Base-by-base conservation (phyloP, 1,140 invertebrate species). In the Lepidurus couesii region DNA sequence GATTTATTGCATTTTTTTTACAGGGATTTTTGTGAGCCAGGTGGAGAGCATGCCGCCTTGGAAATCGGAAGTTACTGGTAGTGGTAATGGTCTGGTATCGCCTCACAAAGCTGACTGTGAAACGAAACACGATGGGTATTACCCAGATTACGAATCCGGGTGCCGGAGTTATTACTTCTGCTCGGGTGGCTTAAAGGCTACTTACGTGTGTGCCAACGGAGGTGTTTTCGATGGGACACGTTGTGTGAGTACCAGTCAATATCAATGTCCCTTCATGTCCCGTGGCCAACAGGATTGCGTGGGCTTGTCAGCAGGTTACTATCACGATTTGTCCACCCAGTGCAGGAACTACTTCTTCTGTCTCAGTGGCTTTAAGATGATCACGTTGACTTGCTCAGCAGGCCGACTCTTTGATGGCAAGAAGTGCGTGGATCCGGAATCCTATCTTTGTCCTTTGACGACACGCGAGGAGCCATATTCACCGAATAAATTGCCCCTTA, bases 141-240 rank as follows among this genome's bases (percentile, higher is more conserved):
- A 89, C 82, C 86, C 86, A 3, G 87, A 89, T 74, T 83, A 83
- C 8, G 85, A 85, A 43, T 86, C 87, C 0, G 87, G 86, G 5
- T 90, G 89, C 81, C 85, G 87, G 13, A 87, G 86, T 13, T 90
- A 89, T 83, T 89, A 87, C 81, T 86, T 86, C 79, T 90, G 89
- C 81, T 83, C 84, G 8, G 84, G 83, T 42, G 87, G 88, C 0
- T 85, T 87, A 77, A 88, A 89, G 80, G 85, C 86, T 1, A 86
- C 86, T 26, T 89, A 88, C 82, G 84, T 88, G 42, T 89, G 89
- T 80, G 84, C 87, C 7, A 81, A 83, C 11, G 85, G 85, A 8
- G 82, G 84, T 24, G 84, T 85, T 10, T 90, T 89, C 83, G 87
- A 89, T 82, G 89, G 88, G 0, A 85, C 87, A 42, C 82, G 85